These are phyloP conservation scores for Helarctos malayanus DNA, from an alignment of 2,797 vertebrate species.

Conservation along the genomic window DNA sequence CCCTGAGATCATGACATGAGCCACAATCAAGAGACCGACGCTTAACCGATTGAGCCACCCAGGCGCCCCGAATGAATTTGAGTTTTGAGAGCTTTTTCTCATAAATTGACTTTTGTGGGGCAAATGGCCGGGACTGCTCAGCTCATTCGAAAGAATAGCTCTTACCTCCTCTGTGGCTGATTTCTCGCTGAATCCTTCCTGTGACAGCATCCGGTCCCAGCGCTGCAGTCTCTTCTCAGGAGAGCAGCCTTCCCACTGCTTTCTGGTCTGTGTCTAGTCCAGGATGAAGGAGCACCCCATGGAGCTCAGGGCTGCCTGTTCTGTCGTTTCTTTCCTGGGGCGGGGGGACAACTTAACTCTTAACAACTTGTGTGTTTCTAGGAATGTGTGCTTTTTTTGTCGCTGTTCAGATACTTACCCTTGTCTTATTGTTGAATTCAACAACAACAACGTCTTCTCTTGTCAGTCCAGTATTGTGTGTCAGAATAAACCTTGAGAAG, in stretches of 20 bases:
- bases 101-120: neutral
- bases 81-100: neutral
- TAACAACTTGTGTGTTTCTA: neutral
- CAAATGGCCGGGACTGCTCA: neutral
- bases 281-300: neutral
- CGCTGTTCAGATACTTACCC: neutral
- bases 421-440: neutral
- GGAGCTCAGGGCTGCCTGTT: neutral
- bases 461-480: slow-evolving; percentile 45
- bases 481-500: slow-evolving; percentile 59
- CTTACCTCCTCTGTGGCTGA: neutral
- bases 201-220: neutral
- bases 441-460: neutral
- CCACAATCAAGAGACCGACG: neutral
- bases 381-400: neutral
- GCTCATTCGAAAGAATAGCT: neutral
- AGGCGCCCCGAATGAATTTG: neutral
- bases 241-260: neutral
- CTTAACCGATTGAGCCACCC: neutral
- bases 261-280: neutral
- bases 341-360: neutral
- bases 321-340: neutral
- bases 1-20: neutral
- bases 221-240: neutral
- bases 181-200: neutral